Evolutionary conservation across 2,888 invertebrate species (phyloP), one percentile per base, ranked within the genome.

Genomic region (Auanema sp.): DNA sequence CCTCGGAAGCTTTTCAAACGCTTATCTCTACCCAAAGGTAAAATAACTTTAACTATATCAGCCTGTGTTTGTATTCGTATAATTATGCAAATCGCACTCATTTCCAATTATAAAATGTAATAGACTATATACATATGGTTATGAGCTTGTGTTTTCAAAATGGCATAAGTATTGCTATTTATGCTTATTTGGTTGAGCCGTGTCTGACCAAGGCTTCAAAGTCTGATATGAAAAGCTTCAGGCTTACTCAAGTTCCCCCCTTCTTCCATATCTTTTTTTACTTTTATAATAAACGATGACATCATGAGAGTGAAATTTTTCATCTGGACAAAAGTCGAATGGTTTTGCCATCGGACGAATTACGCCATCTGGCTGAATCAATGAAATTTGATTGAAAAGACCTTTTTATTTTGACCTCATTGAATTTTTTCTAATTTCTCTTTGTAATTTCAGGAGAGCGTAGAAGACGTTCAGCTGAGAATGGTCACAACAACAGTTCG

Each of bases 381-480:
- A 33, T 33, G 33, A 33, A 33, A 33, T 33, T 33, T 33, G 33
- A 33, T 33, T 33, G 33, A 33, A 33, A 33, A 33, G 33, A 33
- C 33, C 33, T 33, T 33, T 33, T 33, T 33, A 33, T 33, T 33
- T 33, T 33, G 33, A 33, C 33, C 33, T 33, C 33, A 33, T 33
- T 33, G 33, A 33, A 33, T 33, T 33, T 5, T 33, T 33, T 33
- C 8, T 33, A 5, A 5, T 5, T 5, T 33, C 8, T 33, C 33
- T 33, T 8, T 33, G 33, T 33, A 33, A 33, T 67, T 71, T n/a
- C 65, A 76, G 76, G 76, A 59, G 76, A 76, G 56, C 68, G 76
- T 51, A 64, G 76, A 47, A 70, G 76, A 47, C 70, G 76, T 44
- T 76, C 76, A 12, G 71, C 73, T 42, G 76, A 76, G 42, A 66